phyloP scores from a whole-genome alignment of 1,140 invertebrate species.

The Eriosoma lanigerum region DNA sequence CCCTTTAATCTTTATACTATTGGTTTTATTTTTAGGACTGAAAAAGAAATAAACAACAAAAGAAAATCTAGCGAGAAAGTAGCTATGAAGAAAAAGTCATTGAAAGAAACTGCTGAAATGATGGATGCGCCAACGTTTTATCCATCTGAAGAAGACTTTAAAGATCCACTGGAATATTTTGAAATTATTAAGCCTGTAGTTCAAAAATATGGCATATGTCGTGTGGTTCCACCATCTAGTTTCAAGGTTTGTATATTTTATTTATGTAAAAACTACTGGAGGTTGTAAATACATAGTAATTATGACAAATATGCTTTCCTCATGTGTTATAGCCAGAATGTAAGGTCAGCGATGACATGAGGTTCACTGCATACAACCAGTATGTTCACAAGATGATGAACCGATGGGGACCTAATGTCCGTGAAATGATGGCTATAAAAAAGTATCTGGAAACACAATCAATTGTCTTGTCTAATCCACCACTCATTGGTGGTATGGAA shows the following conservation, averaged over 20 bases:
- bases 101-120: constrained; percentile 63
- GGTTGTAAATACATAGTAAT: too few relatives aligned
- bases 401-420: constrained; percentile 86
- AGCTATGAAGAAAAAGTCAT: background rate
- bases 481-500: constrained; percentile 86
- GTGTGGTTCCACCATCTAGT: constrained; percentile 81
- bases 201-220: constrained; percentile 83
- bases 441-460: constrained; percentile 79
- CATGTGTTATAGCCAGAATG: constrained; percentile 69
- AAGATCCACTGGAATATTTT: constrained; percentile 88
- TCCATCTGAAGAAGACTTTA: constrained; percentile 82
- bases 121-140: constrained; percentile 82
- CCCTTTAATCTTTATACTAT: background rate
- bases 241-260: constrained; percentile 67
- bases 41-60: constrained; percentile 42
- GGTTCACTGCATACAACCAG: constrained; percentile 88
- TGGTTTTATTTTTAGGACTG: constrained; percentile 3
- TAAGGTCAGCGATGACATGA: constrained; percentile 79
- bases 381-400: constrained; percentile 87
- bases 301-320: too few relatives aligned
- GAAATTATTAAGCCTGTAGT: constrained; percentile 78
- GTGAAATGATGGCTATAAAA: constrained; percentile 83
- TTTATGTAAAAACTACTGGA: too few relatives aligned
- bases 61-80: constrained; percentile 12
- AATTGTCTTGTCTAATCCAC: constrained; percentile 73